phyloP scores from a whole-genome alignment of 2,797 vertebrate species.

The Saxicola maurus region DNA sequence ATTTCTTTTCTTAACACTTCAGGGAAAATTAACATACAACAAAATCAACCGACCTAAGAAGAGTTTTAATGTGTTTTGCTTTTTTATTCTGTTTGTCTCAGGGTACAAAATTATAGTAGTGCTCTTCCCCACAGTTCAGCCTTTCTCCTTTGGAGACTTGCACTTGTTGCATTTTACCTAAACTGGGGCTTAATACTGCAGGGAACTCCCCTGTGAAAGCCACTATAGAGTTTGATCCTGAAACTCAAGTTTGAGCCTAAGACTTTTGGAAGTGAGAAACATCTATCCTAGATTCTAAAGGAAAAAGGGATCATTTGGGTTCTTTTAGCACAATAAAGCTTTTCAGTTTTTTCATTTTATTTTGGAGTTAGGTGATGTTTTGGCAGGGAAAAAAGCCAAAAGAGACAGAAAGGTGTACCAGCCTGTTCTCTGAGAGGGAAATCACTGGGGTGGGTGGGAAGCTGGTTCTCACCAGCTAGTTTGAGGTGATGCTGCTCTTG shows the following conservation, averaged over 20 bases:
- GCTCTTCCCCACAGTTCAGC: background rate
- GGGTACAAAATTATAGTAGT: background rate
- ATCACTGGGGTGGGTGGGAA: background rate
- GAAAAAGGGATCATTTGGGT: background rate
- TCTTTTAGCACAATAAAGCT: background rate
- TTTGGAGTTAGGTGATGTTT: background rate
- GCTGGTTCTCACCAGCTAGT: background rate
- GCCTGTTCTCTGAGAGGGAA: background rate
- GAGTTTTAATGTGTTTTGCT: background rate
- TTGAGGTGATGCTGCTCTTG: background rate
- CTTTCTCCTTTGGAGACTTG: background rate
- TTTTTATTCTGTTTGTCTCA: background rate
- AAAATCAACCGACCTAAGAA: background rate
- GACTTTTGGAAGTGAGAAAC: background rate
- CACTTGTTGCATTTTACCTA: background rate
- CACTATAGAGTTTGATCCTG: background rate
- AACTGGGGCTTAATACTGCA: background rate
- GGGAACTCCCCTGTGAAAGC: background rate
- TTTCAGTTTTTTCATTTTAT: background rate
- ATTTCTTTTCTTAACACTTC: background rate
- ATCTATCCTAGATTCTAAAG: background rate
- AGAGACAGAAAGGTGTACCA: background rate
- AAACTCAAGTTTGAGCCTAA: background rate
- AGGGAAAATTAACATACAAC: background rate
- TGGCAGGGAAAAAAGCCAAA: rapidly evolving